These are phyloP conservation scores for Tragulus kanchil DNA, from an alignment of 2,113 vertebrate genomes.

Conservation along the genomic window DNA sequence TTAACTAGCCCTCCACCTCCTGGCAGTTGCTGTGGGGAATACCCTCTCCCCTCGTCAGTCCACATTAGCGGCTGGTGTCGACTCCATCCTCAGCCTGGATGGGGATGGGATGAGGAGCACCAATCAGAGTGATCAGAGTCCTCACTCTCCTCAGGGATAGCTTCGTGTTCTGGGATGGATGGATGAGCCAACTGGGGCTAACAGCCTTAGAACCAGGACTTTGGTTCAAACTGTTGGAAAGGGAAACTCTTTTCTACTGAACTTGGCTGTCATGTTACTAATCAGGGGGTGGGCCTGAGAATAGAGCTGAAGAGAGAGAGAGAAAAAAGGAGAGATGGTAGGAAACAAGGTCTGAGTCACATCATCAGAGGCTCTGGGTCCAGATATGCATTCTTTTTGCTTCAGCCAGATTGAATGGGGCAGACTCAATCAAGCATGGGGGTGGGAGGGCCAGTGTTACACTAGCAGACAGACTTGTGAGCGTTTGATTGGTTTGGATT, in stretches of 20 bases:
- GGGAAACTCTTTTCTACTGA: background rate
- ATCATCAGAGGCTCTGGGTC: background rate
- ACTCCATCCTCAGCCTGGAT: background rate
- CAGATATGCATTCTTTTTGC: background rate
- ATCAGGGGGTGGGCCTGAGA: background rate
- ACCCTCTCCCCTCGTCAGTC: background rate
- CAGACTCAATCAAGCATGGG: fast-evolving
- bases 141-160: background rate
- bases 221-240: background rate
- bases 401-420: background rate
- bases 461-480: conserved; percentile 76
- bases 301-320: background rate
- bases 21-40: background rate
- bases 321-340: background rate
- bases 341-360: background rate
- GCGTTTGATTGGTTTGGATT: conserved; percentile 28
- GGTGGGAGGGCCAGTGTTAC: background rate
- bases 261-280: background rate
- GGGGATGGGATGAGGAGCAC: background rate
- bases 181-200: background rate
- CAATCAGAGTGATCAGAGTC: background rate
- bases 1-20: background rate
- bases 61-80: background rate
- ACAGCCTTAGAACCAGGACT: background rate
- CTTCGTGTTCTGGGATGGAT: background rate